Conservation (phyloP, 2,888 invertebrate species). For the Molorchus minor region DNA sequence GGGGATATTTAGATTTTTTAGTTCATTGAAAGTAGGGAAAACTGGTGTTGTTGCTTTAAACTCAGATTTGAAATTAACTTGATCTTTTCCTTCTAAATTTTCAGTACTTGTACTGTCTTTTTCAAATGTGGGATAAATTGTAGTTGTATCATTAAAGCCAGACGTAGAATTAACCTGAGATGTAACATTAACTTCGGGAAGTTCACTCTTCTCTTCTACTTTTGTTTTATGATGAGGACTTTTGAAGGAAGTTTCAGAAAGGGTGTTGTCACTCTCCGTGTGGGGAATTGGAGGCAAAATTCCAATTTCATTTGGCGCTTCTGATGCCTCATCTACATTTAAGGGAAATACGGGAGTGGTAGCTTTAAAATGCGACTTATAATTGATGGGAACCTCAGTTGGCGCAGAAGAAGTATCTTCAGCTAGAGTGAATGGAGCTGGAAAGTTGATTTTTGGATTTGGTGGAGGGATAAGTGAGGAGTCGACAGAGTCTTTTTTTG, state of each 20-base stretch:
- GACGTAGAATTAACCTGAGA: too few species aligned
- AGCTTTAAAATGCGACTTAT: constrained; percentile 47
- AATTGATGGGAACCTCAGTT: constrained; percentile 36
- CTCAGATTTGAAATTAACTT: constrained; percentile 41
- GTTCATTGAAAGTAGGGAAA: constrained; percentile 44
- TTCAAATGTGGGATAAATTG: too few species aligned
- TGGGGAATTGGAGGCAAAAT: constrained; percentile 44
- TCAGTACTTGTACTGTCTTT: too few species aligned
- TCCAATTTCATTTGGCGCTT: constrained; percentile 44
- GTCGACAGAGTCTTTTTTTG: background rate
- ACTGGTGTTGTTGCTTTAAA: constrained; percentile 51
- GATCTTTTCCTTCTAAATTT: constrained; percentile 6
- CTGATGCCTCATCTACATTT: constrained; percentile 49
- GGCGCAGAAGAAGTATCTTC: background rate
- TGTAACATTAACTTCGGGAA: too few species aligned
- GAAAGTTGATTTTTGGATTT: background rate
- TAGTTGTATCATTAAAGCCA: too few species aligned
- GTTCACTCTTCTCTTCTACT: too few species aligned
- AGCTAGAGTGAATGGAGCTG: background rate
- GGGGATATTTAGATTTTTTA: constrained; percentile 24
- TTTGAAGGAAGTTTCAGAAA: background rate
- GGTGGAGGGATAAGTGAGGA: background rate
- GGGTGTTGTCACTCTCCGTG: background rate
- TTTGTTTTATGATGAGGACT: too few species aligned
- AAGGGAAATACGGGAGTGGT: constrained; percentile 52